A percentile compares a stretch with the other conserved stretches of the same genome.
Evolutionary conservation across 2,797 vertebrate species (phyloP).

Genomic region (Eleutherodactylus coqui): DNA sequence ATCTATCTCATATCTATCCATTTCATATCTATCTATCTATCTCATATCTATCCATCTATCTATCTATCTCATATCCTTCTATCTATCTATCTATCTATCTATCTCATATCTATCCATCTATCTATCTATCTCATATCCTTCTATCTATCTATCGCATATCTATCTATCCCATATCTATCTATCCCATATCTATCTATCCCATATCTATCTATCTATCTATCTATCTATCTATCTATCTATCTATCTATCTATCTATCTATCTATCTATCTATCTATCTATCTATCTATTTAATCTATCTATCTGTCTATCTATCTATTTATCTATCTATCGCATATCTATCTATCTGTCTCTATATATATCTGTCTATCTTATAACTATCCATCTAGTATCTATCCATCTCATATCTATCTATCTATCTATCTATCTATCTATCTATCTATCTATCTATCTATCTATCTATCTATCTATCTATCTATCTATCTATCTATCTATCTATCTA

Average conservation of each 20-base stretch:
- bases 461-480: conserved; percentile 4
- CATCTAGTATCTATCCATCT: not conserved
- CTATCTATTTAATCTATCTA: not conserved
- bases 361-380: conserved; percentile 18
- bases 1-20: too few species aligned
- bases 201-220: not conserved
- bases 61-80: not conserved
- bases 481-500: not conserved
- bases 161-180: too few species aligned
- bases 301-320: not conserved
- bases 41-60: not conserved
- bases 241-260: conserved; percentile 20
- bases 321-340: not conserved
- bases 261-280: not conserved
- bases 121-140: not conserved
- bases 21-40: conserved; percentile 14
- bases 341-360: not conserved
- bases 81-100: conserved; percentile 9
- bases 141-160: too few species aligned
- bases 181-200: not conserved
- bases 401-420: not conserved
- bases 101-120: not conserved
- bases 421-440: not conserved
- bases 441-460: conserved; percentile 20
- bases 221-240: conserved; percentile 1